These are phyloP conservation scores for Capreolus pygargus DNA, from an alignment of 2,113 vertebrate genomes.

Conservation along the genomic window DNA sequence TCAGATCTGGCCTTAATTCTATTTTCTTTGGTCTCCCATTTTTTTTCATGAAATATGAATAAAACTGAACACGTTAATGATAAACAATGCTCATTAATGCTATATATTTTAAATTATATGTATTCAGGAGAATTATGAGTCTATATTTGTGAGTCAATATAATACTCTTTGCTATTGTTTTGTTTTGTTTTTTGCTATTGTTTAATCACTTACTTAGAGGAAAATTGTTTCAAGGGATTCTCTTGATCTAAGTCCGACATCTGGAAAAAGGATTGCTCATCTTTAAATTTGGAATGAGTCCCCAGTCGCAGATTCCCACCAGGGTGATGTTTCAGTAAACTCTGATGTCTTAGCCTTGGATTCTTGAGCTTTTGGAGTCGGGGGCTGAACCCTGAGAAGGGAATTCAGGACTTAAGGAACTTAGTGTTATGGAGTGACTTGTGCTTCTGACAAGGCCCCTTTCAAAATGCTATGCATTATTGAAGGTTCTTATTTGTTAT, in stretches of 20 bases:
- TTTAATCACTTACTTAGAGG: background rate
- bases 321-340: slow-evolving; percentile 49
- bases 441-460: background rate
- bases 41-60: slow-evolving; percentile 40
- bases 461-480: background rate
- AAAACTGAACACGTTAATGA: slow-evolving; percentile 64
- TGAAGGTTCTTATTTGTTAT: background rate
- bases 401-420: slow-evolving; percentile 15
- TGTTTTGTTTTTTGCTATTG: slow-evolving; percentile 23
- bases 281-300: slow-evolving; percentile 53
- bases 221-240: slow-evolving; percentile 21
- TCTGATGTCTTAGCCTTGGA: background rate
- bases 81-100: slow-evolving; percentile 35
- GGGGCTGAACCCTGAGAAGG: slow-evolving; percentile 34
- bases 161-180: slow-evolving; percentile 10
- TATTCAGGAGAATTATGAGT: slow-evolving; percentile 7
- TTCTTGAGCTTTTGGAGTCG: slow-evolving; percentile 48
- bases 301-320: background rate
- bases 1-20: slow-evolving; percentile 12
- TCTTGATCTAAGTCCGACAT: slow-evolving; percentile 39
- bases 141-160: background rate
- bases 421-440: background rate
- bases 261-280: slow-evolving; percentile 57
- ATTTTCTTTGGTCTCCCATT: slow-evolving; percentile 51
- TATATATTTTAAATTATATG: background rate